Evolutionary conservation across 1,140 invertebrate species (phyloP).

Genomic region (Ostrea edulis): DNA sequence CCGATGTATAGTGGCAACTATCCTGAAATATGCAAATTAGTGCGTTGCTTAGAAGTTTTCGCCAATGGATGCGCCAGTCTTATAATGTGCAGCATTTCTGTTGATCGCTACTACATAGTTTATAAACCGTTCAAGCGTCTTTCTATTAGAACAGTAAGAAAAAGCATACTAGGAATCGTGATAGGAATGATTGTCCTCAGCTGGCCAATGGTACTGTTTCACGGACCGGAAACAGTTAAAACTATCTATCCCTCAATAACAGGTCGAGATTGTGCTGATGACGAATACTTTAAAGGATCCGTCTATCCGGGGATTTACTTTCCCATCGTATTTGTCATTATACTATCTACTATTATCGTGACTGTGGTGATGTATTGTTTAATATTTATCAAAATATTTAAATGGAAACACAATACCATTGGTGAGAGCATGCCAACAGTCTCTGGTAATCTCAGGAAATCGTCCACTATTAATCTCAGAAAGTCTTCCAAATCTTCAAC

Average conservation of each 20-base stretch:
- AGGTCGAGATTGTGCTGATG: slow-evolving; percentile 36
- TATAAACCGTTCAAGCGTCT: slow-evolving; percentile 49
- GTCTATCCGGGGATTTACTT: not conserved
- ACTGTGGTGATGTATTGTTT: not conserved
- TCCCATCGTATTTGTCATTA: not conserved
- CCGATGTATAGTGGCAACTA: slow-evolving; percentile 53
- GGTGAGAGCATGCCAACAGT: not conserved
- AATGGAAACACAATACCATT: slow-evolving; percentile 29
- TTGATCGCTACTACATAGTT: slow-evolving; percentile 55
- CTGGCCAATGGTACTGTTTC: slow-evolving; percentile 35
- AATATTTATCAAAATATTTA: not conserved
- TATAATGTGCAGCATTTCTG: slow-evolving; percentile 47
- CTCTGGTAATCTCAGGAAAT: not conserved
- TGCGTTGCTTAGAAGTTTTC: slow-evolving; percentile 16
- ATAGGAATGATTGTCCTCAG: not conserved
- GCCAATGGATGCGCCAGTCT: not conserved
- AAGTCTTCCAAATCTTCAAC: no score
- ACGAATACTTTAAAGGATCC: slow-evolving; percentile 1
- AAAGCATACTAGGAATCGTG: not conserved
- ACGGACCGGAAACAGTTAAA: not conserved
- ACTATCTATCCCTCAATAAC: not conserved
- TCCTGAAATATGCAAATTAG: slow-evolving; percentile 39
- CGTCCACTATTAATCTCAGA: not conserved
- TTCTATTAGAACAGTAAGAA: slow-evolving; percentile 42
- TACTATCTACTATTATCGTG: not conserved